Percentiles rank a stretch among this genome's conserved stretches.
Conservation (phyloP, 2,797 vertebrate species). For the Esox masquinongy region DNA sequence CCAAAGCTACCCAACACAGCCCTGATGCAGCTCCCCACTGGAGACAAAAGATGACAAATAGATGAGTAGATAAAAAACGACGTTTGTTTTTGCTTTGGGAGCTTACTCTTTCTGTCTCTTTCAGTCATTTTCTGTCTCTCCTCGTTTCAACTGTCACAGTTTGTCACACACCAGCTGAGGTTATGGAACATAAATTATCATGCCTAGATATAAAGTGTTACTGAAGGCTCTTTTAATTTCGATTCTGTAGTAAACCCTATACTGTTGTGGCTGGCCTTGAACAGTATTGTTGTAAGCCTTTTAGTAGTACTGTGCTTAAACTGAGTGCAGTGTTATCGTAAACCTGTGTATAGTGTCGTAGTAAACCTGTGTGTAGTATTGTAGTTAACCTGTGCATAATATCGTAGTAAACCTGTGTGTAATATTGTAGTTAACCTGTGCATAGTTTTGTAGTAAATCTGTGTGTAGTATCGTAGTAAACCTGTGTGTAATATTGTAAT, state of each 20-base stretch:
- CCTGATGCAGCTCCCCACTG: conserved; percentile 35
- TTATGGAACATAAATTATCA: not conserved
- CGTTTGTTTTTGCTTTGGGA: conserved; percentile 8
- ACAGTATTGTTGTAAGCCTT: too few relatives aligned
- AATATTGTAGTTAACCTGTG: too few relatives aligned
- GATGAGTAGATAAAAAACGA: conserved; percentile 44
- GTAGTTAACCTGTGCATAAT: too few relatives aligned
- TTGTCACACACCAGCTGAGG: conserved; percentile 1
- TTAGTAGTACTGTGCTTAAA: too few relatives aligned
- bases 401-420: too few relatives aligned
- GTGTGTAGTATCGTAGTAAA: too few relatives aligned
- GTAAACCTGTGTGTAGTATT: too few relatives aligned
- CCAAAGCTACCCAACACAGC: conserved; percentile 32
- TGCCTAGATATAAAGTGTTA: conserved; percentile 2
- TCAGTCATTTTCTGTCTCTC: not conserved
- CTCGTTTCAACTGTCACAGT: not conserved
- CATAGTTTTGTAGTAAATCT: too few relatives aligned
- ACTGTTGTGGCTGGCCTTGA: too few relatives aligned
- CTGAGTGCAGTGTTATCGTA: too few relatives aligned
- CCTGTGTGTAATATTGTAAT: too few relatives aligned
- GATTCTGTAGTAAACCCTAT: not conserved
- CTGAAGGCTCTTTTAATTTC: not conserved
- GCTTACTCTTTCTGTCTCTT: not conserved
- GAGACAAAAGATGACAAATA: conserved; percentile 4
- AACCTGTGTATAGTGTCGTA: too few relatives aligned